These are phyloP conservation scores for Aphidius colemani DNA, from an alignment of 2,888 invertebrate genomes.

Conservation along the genomic window DNA sequence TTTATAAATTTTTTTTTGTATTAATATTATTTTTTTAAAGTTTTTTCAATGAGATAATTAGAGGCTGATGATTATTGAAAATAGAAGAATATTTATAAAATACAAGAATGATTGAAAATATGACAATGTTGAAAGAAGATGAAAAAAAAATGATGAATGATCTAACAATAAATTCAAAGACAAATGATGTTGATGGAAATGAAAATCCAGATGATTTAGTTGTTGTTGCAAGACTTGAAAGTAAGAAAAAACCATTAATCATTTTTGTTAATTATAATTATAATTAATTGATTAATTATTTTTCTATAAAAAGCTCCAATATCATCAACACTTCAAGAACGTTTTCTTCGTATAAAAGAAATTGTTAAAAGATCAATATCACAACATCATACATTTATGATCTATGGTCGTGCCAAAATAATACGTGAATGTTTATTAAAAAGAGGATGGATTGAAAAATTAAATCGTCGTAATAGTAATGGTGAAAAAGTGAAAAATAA, in stretches of 20 bases:
- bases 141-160: not conserved
- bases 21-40: no score
- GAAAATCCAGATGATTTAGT: not conserved
- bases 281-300: not conserved
- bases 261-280: not conserved
- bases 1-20: no score
- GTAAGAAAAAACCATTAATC: no score
- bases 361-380: slow-evolving; percentile 52
- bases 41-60: no score
- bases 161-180: not conserved
- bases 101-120: no score
- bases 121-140: not conserved
- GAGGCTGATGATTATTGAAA: no score
- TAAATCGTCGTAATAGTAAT: slow-evolving; percentile 43
- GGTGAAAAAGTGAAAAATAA: slow-evolving; percentile 32
- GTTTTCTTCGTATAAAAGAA: slow-evolving; percentile 49
- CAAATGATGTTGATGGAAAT: not conserved
- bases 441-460: slow-evolving; percentile 57
- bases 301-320: slow-evolving; percentile 19
- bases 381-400: slow-evolving; percentile 53
- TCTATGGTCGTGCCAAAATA: slow-evolving; percentile 53
- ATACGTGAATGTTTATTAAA: slow-evolving; percentile 52
- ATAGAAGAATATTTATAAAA: no score
- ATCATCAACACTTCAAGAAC: slow-evolving; percentile 45
- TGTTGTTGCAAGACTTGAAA: not conserved